A percentile compares a stretch with the other conserved stretches of the same genome.
Evolutionary conservation across 2,888 invertebrate species (phyloP).

Genomic region (Papilio protenor): DNA sequence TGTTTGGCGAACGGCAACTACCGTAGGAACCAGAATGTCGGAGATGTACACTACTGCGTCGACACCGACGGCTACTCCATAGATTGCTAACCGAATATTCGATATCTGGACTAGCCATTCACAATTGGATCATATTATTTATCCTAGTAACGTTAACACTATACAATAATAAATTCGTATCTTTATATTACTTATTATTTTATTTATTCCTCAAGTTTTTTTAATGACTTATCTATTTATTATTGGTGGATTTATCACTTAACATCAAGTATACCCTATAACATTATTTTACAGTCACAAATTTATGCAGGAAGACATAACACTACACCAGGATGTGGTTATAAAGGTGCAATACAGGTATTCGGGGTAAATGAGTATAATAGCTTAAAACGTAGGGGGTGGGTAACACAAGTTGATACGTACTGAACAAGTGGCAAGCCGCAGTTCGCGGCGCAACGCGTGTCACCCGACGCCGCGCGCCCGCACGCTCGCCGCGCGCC

Average conservation of each 20-base stretch:
- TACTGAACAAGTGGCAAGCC: constrained; percentile 69
- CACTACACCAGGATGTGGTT: constrained; percentile 16
- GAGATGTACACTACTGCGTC: constrained; percentile 83
- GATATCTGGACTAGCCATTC: constrained; percentile 56
- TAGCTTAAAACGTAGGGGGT: neutral
- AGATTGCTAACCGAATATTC: constrained; percentile 56
- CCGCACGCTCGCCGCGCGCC: constrained; percentile 72
- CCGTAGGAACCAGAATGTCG: constrained; percentile 78
- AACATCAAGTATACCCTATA: neutral
- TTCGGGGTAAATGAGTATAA: neutral
- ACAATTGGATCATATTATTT: constrained; percentile 34
- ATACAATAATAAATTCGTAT: neutral
- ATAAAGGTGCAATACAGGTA: constrained; percentile 13
- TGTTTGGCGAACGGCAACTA: constrained; percentile 86
- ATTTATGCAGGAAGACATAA: neutral
- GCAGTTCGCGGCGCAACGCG: constrained; percentile 66
- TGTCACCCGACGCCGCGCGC: constrained; percentile 75
- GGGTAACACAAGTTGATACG: constrained; percentile 52
- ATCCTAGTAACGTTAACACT: neutral
- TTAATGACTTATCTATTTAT: no score
- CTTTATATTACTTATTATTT: neutral
- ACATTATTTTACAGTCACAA: no score
- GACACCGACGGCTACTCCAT: constrained; percentile 84
- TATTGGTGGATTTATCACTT: neutral
- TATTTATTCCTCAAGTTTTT: neutral